These are phyloP conservation scores for Desmophyllum pertusum DNA, from an alignment of 92 coral and sea anemone species.

Conservation along the genomic window DNA sequence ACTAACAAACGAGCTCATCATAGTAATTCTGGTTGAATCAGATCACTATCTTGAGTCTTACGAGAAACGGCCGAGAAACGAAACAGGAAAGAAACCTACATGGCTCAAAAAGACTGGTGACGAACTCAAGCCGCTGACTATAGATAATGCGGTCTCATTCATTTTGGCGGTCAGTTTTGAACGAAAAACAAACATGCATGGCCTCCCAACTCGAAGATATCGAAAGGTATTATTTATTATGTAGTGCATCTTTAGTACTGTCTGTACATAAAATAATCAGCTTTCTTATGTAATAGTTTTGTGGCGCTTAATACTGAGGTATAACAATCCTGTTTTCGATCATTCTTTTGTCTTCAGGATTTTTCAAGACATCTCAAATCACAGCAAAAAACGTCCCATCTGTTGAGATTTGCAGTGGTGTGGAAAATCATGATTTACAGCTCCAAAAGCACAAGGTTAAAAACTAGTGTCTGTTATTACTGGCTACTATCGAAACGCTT, in stretches of 20 bases:
- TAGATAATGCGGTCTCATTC: neutral
- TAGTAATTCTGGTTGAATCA: neutral
- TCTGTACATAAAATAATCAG: too few species aligned
- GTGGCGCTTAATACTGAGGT: neutral
- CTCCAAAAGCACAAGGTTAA: constrained; percentile 60
- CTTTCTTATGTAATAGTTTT: too few species aligned
- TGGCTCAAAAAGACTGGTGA: neutral
- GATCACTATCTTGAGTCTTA: too few species aligned
- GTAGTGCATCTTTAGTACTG: neutral
- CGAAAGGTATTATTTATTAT: constrained; percentile 5
- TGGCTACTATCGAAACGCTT: neutral
- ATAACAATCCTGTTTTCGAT: neutral
- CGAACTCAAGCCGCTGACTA: constrained; percentile 13
- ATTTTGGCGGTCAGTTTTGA: constrained; percentile 46
- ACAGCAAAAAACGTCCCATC: constrained; percentile 56
- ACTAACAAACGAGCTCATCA: constrained; percentile 19
- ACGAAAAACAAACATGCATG: constrained; percentile 31
- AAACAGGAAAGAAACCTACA: neutral
- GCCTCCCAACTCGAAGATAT: constrained; percentile 32
- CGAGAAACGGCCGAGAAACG: neutral
- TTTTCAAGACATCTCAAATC: constrained; percentile 68
- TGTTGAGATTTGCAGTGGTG: neutral
- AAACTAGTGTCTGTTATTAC: neutral
- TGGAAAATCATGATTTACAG: constrained; percentile 20
- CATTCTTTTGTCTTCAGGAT: constrained; percentile 49